Evolutionary conservation across 2,797 vertebrate species (phyloP), one percentile per base, ranked within the genome.

Genomic region (Sebastes taczanowskii): DNA sequence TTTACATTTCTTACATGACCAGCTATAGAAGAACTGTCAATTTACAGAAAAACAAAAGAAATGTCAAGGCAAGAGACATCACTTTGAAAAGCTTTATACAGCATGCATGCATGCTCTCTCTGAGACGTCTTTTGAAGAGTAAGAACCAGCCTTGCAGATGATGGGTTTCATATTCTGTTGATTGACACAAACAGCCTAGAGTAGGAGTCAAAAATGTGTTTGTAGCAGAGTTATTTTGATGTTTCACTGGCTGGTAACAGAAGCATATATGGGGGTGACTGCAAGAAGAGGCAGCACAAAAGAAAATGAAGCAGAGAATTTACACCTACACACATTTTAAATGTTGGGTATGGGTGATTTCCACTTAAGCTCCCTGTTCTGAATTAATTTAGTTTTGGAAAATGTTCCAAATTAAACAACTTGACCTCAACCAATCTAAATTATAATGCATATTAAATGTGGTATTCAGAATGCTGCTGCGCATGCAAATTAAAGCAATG

Each of bases 91-190:
- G 25, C 18, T 53, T 65, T 49, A 55, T 46, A n/a, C 6, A 62
- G 61, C 1, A 67, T 49, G 46, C 46, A 27, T 81, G 49, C 34
- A 35, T 2, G 4, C 32, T 78, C 23, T 68, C 52, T 71, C 29
- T 20, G 22, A 80, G 62, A 53, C 46, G 63, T 65, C 68, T 29
- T 84, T 76, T 61, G 68, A 53, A 78, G 60, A 65, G 34, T 67
- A 60, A 74, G 46, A 71, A 27, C 9, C 60, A 66, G 38, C 53
- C 32, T 23, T 20, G 55, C 27, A 74, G 42, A 67, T 64, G 42
- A 87, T 56, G 55, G 30, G 35, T 78, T 77, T 86, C 23, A 71
- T 61, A 62, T 82, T 77, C 68, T 29, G 53, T 18, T 72, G 23
- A 71, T 16, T 70, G 78, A 74, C 58, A 80, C 62, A 80, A 75